A percentile compares a stretch with the other conserved stretches of the same genome.
Conservation (phyloP, 2,888 invertebrate species). For the Euzophera pinguis region DNA sequence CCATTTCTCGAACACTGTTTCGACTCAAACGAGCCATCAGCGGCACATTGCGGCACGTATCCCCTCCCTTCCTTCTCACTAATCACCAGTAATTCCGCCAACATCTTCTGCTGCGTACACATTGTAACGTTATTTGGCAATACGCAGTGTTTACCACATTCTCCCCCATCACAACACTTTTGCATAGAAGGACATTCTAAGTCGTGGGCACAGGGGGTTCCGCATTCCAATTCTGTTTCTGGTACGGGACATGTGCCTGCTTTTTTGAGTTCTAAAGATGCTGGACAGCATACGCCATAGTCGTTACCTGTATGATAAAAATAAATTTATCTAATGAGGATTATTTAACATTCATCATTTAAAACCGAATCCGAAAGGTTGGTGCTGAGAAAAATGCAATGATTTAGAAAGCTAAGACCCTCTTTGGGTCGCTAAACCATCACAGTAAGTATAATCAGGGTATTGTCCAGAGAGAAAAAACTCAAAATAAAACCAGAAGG, state of each 20-base stretch:
- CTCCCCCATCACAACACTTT: conserved; percentile 88
- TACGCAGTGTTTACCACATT: conserved; percentile 86
- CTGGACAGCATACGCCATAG: conserved; percentile 93
- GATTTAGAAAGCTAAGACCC: too few species aligned
- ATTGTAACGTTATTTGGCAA: conserved; percentile 88
- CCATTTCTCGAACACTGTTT: conserved; percentile 92
- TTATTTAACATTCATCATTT: too few species aligned
- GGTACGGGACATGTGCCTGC: conserved; percentile 86
- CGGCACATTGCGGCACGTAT: conserved; percentile 89
- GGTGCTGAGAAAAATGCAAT: too few species aligned
- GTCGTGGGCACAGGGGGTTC: conserved; percentile 86
- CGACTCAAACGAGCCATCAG: conserved; percentile 85
- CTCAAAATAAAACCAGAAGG: too few species aligned
- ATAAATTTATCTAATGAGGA: not conserved
- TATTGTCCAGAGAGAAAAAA: too few species aligned
- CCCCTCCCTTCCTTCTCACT: conserved; percentile 90
- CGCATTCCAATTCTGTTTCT: conserved; percentile 74
- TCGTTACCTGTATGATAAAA: conserved; percentile 81
- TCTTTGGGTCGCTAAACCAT: too few species aligned
- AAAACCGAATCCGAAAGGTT: too few species aligned
- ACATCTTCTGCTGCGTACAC: conserved; percentile 87
- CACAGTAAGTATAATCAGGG: too few species aligned
- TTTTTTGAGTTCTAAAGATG: conserved; percentile 86
- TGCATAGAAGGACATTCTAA: conserved; percentile 90
- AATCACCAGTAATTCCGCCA: conserved; percentile 87